These are phyloP conservation scores for Hypena proboscidalis DNA, from an alignment of 2,888 invertebrate genomes.

Conservation along the genomic window DNA sequence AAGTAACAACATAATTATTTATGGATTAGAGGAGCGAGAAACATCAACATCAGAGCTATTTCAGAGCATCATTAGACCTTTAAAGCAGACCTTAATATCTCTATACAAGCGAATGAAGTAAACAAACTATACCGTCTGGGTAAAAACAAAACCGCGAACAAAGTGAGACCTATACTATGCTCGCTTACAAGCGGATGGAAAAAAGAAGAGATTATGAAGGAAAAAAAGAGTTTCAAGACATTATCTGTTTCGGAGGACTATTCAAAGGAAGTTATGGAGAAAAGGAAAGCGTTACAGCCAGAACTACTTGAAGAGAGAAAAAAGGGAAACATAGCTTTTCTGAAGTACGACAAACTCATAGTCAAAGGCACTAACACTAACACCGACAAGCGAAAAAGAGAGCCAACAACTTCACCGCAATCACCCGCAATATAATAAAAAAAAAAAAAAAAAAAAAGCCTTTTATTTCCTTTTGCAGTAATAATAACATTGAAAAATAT, in stretches of 20 bases:
- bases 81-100: conserved; percentile 5
- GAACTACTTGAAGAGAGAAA: conserved; percentile 25
- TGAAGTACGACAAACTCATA: conserved; percentile 8
- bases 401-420: conserved; percentile 14
- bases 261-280: conserved; percentile 29
- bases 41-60: conserved; percentile 7
- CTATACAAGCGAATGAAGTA: conserved; percentile 19
- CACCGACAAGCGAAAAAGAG: conserved; percentile 12
- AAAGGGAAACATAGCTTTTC: conserved; percentile 27
- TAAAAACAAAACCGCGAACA: conserved; percentile 16
- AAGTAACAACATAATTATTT: conserved; percentile 19
- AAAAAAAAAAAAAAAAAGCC: no score
- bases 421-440: no score
- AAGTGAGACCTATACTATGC: conserved; percentile 1
- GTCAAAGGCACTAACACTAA: conserved; percentile 5
- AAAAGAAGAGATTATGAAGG: conserved; percentile 5
- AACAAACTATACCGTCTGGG: conserved; percentile 29
- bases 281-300: conserved; percentile 24
- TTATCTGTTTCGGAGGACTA: conserved; percentile 32
- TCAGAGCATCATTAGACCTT: conserved; percentile 39
- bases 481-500: no score
- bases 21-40: conserved; percentile 7
- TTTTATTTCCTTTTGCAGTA: no score
- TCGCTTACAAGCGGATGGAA: conserved; percentile 3
- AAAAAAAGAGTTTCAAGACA: conserved; percentile 24